Evolutionary conservation across 2,113 vertebrate genomes (phyloP).

Genomic region (Caranx melampygus): DNA sequence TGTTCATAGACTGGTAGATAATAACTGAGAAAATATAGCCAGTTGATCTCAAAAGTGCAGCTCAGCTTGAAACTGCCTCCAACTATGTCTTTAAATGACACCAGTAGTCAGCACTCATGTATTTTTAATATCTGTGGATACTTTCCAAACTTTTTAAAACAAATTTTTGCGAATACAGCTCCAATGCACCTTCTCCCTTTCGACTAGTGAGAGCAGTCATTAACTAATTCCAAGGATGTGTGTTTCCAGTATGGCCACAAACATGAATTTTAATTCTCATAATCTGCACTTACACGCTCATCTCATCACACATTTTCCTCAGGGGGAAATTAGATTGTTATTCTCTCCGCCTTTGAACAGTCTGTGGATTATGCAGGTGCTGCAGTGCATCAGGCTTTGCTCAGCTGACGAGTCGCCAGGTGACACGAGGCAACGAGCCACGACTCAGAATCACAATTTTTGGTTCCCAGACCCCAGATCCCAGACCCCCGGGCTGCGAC

Average conservation of each 20-base stretch:
- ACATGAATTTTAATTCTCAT: conserved; percentile 15
- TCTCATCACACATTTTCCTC: conserved; percentile 20
- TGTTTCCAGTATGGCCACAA: conserved; percentile 13
- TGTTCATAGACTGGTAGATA: background rate
- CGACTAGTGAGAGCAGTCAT: background rate
- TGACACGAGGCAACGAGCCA: conserved; percentile 28
- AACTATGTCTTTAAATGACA: background rate
- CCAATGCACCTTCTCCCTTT: conserved; percentile 1
- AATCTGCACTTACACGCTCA: conserved; percentile 6
- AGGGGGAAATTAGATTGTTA: conserved; percentile 15
- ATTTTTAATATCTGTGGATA: background rate
- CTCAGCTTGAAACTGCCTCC: background rate
- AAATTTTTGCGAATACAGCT: conserved; percentile 15
- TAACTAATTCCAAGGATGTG: background rate
- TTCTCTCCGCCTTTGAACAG: conserved; percentile 18
- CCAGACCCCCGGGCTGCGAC: conserved; percentile 20
- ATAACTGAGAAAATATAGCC: conserved; percentile 5
- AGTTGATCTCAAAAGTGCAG: conserved; percentile 15
- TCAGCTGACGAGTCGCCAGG: conserved; percentile 44
- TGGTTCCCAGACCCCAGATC: conserved; percentile 7
- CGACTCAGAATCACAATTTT: conserved; percentile 47
- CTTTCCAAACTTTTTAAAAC: conserved; percentile 3
- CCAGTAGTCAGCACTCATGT: conserved; percentile 19
- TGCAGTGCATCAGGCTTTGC: conserved; percentile 52
- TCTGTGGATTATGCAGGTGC: conserved; percentile 42